Conservation (phyloP, 1,140 invertebrate species). For the Arctopsyche grandis region DNA sequence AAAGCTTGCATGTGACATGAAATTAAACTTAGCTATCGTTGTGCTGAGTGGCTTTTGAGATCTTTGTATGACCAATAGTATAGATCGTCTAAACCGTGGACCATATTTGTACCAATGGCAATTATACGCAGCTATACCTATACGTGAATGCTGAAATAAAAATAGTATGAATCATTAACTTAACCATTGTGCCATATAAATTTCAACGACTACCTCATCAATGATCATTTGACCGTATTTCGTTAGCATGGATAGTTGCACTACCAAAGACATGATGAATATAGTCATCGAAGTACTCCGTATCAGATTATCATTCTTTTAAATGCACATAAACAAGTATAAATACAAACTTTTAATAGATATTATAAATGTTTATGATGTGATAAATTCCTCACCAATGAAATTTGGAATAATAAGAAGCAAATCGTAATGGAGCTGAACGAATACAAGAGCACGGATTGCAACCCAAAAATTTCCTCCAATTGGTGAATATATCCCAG, state of each 20-base stretch:
- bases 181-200: background rate
- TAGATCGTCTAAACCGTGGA: background rate
- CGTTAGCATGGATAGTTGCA: slow-evolving; percentile 5
- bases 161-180: background rate
- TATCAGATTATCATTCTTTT: background rate
- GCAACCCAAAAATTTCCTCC: slow-evolving; percentile 9
- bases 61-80: slow-evolving; percentile 24
- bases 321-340: background rate
- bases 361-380: background rate
- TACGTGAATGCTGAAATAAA: background rate
- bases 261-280: background rate
- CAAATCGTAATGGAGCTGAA: slow-evolving; percentile 31
- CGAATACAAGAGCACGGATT: slow-evolving; percentile 5
- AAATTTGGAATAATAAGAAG: slow-evolving; percentile 25
- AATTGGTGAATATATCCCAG: slow-evolving; percentile 18
- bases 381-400: background rate
- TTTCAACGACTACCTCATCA: slow-evolving; percentile 14
- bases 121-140: background rate
- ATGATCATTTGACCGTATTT: slow-evolving; percentile 18
- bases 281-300: background rate
- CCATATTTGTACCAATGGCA: slow-evolving; percentile 18
- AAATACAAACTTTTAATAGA: background rate
- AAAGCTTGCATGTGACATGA: background rate
- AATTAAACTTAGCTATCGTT: slow-evolving; percentile 19
- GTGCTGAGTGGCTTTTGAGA: background rate